Evolutionary conservation across 2,888 invertebrate genomes (phyloP), one percentile per base, ranked within the genome.

Genomic region (Torymus texanus): DNA sequence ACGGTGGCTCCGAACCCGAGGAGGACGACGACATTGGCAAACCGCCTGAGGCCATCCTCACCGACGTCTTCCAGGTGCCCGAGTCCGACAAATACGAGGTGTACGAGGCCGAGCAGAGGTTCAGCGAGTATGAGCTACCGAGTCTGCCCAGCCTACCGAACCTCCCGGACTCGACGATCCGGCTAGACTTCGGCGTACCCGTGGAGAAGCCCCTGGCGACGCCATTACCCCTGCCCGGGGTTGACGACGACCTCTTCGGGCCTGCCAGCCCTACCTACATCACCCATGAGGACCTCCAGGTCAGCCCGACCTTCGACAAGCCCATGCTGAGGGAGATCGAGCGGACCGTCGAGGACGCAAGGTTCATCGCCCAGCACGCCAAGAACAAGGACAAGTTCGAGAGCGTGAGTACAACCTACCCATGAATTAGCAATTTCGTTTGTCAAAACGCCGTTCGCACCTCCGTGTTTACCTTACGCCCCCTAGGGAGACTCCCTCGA

Each of bases 281-380:
- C 16, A 50, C 68, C 12, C 81, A 77, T 74, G 81, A 84, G 70
- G 84, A 84, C 67, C 82, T 83, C 2, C 74, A 74, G 67, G 62
- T 92, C 75, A 95, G 95, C 91, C 95, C 96, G 83, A 95, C 95
- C 86, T 95, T 95, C 90, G 96, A 96, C 87, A 95, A 95, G 90
- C 94, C 95, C 82, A 94, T 93, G 85, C 93, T 95, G 84, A 93
- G 95, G 90, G 96, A 96, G 91, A 95, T 97, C 93, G 97, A 97
- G 91, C 96, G 96, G 91, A 96, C 97, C 87, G 95, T 97, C 91
- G 96, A 96, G 90, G 97, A 97, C 86, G 96, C 97, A 84, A 94
- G 96, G 88, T 97, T 97, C 91, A 97, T 97, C 92, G 97, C 97
- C 89, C 97, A 97, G 91, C 97, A 97, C 91, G 96, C 97, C 91